Evolutionary conservation across 2,888 invertebrate species (phyloP).

Genomic region (Drosophila acutilabella): DNA sequence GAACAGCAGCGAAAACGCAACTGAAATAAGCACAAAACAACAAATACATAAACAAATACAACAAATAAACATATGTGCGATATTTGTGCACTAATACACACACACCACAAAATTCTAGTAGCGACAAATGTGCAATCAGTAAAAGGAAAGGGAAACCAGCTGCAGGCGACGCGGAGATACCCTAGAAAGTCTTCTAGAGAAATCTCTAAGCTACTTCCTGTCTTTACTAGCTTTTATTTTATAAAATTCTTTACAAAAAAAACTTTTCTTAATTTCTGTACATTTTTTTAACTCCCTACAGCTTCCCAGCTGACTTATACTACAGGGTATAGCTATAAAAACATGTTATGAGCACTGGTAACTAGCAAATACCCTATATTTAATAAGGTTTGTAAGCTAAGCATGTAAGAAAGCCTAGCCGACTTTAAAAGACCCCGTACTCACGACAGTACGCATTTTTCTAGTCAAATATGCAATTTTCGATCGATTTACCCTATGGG

Average conservation of each 20-base stretch:
- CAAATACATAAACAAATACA: constrained; percentile 24
- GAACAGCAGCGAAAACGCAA: constrained; percentile 50
- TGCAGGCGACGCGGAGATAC: neutral
- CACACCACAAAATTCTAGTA: neutral
- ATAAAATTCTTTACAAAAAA: neutral
- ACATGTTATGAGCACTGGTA: neutral
- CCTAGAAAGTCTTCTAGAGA: neutral
- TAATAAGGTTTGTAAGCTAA: no score
- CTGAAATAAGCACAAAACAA: constrained; percentile 30
- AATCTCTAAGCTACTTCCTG: no score
- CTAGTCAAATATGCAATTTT: no score
- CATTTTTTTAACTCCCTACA: neutral
- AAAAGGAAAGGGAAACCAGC: neutral
- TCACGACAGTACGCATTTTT: no score
- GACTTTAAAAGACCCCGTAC: no score
- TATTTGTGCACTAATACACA: constrained; percentile 3
- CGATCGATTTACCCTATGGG: no score
- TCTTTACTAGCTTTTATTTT: no score
- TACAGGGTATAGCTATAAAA: neutral
- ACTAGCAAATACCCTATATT: neutral
- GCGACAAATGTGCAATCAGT: constrained; percentile 21
- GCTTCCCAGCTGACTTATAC: neutral
- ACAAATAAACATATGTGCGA: constrained; percentile 19
- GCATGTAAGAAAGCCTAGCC: no score
- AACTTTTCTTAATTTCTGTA: neutral